A percentile compares a stretch with the other conserved stretches of the same genome.
These are phyloP conservation scores for Phoebastria nigripes DNA, from an alignment of 2,797 vertebrate species.

Conservation along the genomic window DNA sequence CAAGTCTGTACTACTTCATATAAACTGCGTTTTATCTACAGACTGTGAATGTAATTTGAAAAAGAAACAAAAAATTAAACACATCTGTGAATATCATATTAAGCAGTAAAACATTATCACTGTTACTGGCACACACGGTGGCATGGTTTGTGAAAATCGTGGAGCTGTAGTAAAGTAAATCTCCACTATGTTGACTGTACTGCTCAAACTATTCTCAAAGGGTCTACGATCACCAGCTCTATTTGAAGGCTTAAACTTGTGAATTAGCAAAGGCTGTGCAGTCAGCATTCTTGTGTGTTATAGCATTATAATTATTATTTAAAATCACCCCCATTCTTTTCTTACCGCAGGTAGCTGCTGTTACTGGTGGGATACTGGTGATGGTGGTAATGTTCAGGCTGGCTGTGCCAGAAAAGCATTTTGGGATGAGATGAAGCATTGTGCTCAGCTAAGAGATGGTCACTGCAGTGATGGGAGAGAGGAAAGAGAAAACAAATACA, in stretches of 20 bases:
- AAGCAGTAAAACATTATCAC: not conserved
- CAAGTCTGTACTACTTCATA: not conserved
- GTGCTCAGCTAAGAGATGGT: slow-evolving; percentile 56
- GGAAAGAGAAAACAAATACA: slow-evolving; percentile 1
- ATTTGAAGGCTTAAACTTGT: not conserved
- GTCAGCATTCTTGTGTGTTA: not conserved
- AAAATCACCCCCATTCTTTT: not conserved
- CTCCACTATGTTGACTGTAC: not conserved
- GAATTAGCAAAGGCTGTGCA: not conserved
- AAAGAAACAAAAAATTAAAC: not conserved
- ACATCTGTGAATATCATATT: not conserved
- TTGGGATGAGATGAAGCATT: slow-evolving; percentile 40
- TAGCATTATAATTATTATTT: not conserved
- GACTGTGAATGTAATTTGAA: not conserved
- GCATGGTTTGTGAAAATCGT: not conserved
- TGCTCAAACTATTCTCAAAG: not conserved
- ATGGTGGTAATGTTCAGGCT: slow-evolving; percentile 76
- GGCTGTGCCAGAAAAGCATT: slow-evolving; percentile 82
- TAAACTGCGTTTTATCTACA: not conserved
- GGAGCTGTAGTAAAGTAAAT: not conserved
- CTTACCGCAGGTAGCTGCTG: slow-evolving; percentile 72
- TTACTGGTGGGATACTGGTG: slow-evolving; percentile 52
- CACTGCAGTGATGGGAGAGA: slow-evolving; percentile 14
- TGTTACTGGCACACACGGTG: not conserved
- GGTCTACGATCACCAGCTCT: fast-evolving